Base-by-base conservation (phyloP, 1,140 invertebrate species). In the Bombus vancouverensis region DNA sequence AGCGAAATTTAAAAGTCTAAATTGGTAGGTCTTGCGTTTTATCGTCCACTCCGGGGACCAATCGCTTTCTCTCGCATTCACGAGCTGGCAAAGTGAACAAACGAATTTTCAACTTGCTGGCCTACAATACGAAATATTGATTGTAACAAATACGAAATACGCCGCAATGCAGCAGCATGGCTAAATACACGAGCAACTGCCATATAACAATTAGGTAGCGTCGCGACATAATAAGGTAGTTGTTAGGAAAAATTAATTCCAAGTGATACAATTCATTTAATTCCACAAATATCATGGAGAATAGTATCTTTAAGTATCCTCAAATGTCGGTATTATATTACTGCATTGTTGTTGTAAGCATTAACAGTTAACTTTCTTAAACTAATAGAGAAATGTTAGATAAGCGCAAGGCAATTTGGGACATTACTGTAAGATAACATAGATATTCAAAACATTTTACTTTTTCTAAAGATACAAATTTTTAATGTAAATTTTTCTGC, bases 81-180 rank as follows among this genome's bases (percentile, higher is more conserved):
- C n/a, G 32, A 37, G 15, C 42, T n/a, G 32, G 22, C 34, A 34
- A 39, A 44, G 32, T 32, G 77, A 79, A 66, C 62, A 34, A 44
- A 53, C 74, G 47, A 37, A 70, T 83, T 77, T 78, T 77, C 74
- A 70, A 77, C 42, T 83, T 42, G 44, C 59, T 53, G 74, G 65
- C 62, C 65, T 78, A 57, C 62, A 12, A 53, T 83, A 68, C 42
- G 73, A 53, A 78, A 39, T 77, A 77, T 70, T 70, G 81, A 83
- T 83, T 83, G 81, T 18, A 70, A 83, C 62, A 77, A 83, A 77
- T 68, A 34, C 42, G 74, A 83, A 77, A 70, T 44, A 70, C 81
- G 44, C 74, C 65, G 81, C 74, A 77, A 57, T 83, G 81, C 81
- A 77, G 74, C 59, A 74, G 22, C 62, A n/a, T 70, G 47, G 37